Conservation (phyloP, 53 echinoderm and acorn worm species). For the Paracentrotus lividus region DNA sequence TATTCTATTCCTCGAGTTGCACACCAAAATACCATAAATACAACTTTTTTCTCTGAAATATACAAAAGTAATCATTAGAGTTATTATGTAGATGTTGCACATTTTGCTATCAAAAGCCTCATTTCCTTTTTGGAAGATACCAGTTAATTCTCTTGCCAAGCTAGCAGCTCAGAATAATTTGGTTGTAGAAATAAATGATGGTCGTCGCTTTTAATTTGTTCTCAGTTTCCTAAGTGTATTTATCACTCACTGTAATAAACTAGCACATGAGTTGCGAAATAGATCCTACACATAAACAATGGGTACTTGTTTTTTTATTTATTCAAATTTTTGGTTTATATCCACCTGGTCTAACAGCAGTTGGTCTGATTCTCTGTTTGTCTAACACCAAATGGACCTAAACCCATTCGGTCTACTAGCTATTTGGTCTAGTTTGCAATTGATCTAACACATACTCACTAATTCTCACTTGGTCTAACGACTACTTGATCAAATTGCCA, state of each 20-base stretch:
- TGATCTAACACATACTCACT: too few relatives aligned
- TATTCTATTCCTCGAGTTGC: not conserved
- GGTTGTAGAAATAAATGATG: slow-evolving; percentile 4
- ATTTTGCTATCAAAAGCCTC: slow-evolving; percentile 28
- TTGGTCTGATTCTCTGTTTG: too few relatives aligned
- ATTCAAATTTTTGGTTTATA: too few relatives aligned
- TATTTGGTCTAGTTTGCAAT: too few relatives aligned
- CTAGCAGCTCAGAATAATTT: slow-evolving; percentile 39
- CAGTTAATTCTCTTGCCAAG: slow-evolving; percentile 62
- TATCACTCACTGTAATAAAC: slow-evolving; percentile 34
- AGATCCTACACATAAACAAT: not conserved
- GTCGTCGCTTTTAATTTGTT: not conserved
- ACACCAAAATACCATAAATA: not conserved
- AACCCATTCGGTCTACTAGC: too few relatives aligned
- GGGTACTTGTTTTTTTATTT: too few relatives aligned
- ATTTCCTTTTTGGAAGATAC: not conserved
- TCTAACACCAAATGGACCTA: too few relatives aligned
- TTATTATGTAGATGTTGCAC: not conserved
- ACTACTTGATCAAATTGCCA: too few relatives aligned
- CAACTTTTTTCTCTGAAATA: slow-evolving; percentile 18
- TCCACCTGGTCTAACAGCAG: too few relatives aligned
- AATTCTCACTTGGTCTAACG: too few relatives aligned
- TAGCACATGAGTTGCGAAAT: slow-evolving; percentile 40
- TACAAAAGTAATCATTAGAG: too few relatives aligned
- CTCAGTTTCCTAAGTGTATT: slow-evolving; percentile 33